These are phyloP conservation scores for Caenorhabditis sp. DNA, from an alignment of 2,888 invertebrate species.

Conservation along the genomic window DNA sequence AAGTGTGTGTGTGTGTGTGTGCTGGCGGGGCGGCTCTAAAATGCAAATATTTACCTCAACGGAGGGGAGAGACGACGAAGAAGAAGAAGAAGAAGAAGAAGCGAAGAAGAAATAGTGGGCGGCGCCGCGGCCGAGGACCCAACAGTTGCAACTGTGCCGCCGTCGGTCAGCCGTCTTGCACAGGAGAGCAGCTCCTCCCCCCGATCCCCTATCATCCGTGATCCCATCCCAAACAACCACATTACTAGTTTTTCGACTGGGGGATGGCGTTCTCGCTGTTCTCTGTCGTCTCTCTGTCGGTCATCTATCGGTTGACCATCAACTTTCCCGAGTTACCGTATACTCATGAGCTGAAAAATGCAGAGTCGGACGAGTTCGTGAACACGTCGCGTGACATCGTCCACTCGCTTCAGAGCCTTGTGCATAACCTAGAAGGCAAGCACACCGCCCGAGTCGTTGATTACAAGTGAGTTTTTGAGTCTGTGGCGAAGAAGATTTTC, in stretches of 20 bases:
- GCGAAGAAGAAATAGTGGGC: constrained; percentile 39
- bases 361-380: constrained; percentile 66
- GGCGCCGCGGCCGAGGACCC: constrained; percentile 10
- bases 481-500: constrained; percentile 1
- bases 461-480: constrained; percentile 64
- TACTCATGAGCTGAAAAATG: constrained; percentile 68
- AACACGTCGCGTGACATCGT: constrained; percentile 61
- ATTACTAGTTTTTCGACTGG: constrained; percentile 7
- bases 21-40: constrained; percentile 35
- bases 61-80: background rate
- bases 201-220: constrained; percentile 1
- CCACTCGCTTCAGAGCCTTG: constrained; percentile 62
- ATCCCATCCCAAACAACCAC: background rate
- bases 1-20: constrained; percentile 34
- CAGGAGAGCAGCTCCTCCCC: background rate
- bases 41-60: constrained; percentile 51
- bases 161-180: constrained; percentile 13
- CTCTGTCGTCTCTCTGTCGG: constrained; percentile 68
- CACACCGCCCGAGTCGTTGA: constrained; percentile 68
- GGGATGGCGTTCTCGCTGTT: constrained; percentile 63
- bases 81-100: constrained; percentile 12
- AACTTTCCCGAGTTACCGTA: constrained; percentile 77
- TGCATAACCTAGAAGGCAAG: constrained; percentile 64
- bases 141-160: constrained; percentile 42
- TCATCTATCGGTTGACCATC: constrained; percentile 74